Evolutionary conservation across 2,888 invertebrate species (phyloP), one percentile per base, ranked within the genome.

Genomic region (Blomia tropicalis): DNA sequence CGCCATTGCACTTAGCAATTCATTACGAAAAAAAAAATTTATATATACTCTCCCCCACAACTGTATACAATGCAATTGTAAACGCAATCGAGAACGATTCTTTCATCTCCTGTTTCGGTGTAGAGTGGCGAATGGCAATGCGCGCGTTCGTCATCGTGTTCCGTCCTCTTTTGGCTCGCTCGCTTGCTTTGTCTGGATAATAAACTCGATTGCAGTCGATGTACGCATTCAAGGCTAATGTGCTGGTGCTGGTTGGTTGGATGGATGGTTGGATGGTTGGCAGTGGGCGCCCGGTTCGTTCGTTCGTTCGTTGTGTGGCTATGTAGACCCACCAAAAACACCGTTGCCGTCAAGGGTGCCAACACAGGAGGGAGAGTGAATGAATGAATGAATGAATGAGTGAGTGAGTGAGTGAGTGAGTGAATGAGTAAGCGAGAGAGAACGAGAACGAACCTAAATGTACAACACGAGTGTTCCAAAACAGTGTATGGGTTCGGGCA

Each of bases 151-250:
- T 36, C 36, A 36, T 36, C 36, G 36, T 17, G n/a, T n/a, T 11
- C 36, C 36, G 36, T 36, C 36, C 36, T 36, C 36, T 36, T 17
- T 36, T 17, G 17, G 7, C 17, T 36, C 7, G 36, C 36, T 36
- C 36, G 17, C 17, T 36, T 17, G 36, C 36, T 36, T 36, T 36
- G 36, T 36, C 36, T 47, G 51, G 51, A 47, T 47, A 47, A 47
- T 47, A 47, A 47, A 47, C 51, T 47, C 51, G 51, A 47, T 61
- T 56, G 61, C 30, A 43, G 43, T 43, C 62, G 58, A 62, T 62
- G 62, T 62, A 56, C 62, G 56, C 27, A 62, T 62, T 62, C 62
- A 62, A 62, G 62, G 62, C 56, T 56, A 56, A 31, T 31, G 56
- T 56, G 56, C 51, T 47, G 51, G 7, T 47, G 51, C 51, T 47